Conservation (phyloP, 2,888 invertebrate genomes). For the Blomia tropicalis region DNA sequence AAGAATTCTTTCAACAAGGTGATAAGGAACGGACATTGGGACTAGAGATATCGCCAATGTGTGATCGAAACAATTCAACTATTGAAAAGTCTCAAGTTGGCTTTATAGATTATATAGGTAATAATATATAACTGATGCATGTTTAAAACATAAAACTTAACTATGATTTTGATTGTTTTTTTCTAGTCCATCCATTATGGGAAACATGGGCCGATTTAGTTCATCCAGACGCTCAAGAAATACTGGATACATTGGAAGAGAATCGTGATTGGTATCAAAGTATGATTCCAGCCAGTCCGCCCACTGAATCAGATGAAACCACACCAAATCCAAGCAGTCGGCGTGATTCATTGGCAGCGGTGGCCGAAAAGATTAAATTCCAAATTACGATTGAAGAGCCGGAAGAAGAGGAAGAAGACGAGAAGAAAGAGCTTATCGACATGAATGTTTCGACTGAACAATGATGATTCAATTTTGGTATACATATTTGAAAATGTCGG, state of each 20-base stretch:
- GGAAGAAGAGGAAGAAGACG: slow-evolving; percentile 37
- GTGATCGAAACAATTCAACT: slow-evolving; percentile 87
- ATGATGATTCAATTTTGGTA: too few species aligned
- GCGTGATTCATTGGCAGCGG: slow-evolving; percentile 27
- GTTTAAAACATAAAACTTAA: background rate
- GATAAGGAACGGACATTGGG: slow-evolving; percentile 86
- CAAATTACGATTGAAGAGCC: slow-evolving; percentile 67
- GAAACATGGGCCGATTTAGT: slow-evolving; percentile 99
- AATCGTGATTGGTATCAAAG: slow-evolving; percentile 91
- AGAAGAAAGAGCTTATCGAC: slow-evolving; percentile 10
- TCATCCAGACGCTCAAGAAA: slow-evolving; percentile 95
- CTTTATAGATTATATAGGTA: slow-evolving; percentile 64
- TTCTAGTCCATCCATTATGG: slow-evolving; percentile 75
- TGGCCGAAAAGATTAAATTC: slow-evolving; percentile 42
- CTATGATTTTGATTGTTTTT: background rate
- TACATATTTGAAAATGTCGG: too few species aligned
- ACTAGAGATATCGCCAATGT: slow-evolving; percentile 97
- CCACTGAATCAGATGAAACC: slow-evolving; percentile 26
- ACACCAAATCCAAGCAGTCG: slow-evolving; percentile 14
- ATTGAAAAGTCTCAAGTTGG: slow-evolving; percentile 89
- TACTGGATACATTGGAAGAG: slow-evolving; percentile 90
- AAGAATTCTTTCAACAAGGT: slow-evolving; percentile 97
- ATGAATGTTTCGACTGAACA: too few species aligned
- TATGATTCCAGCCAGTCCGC: slow-evolving; percentile 39
- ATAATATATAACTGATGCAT: background rate